Percentiles rank a stretch among this genome's conserved stretches.
phyloP scores from a whole-genome alignment of 1,140 invertebrate species.

The Gonioctena quinquepunctata region DNA sequence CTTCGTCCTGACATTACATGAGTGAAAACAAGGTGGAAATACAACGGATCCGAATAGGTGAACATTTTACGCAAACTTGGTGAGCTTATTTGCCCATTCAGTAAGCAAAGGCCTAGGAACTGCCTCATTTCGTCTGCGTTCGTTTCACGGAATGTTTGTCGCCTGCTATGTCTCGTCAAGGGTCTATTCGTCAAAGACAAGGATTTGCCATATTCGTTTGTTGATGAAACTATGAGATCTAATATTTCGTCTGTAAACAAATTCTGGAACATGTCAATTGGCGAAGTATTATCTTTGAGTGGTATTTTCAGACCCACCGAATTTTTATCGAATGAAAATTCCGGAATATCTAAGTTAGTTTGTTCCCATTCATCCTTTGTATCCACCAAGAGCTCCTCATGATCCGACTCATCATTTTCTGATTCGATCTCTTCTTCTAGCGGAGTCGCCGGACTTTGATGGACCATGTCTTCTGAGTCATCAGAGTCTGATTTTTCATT shows the following conservation, averaged over 20 bases:
- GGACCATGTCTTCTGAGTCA: too few species aligned
- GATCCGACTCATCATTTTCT: too few species aligned
- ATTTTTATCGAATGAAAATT: conserved; percentile 8
- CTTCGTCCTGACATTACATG: background rate
- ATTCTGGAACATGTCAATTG: background rate
- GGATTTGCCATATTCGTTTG: background rate
- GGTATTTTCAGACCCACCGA: too few species aligned
- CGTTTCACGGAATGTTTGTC: background rate
- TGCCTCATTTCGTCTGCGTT: conserved; percentile 1
- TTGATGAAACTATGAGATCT: background rate
- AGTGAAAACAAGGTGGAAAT: background rate
- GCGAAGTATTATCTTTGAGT: background rate
- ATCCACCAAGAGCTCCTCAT: too few species aligned
- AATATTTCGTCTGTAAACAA: background rate
- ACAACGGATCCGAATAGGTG: background rate
- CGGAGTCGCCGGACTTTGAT: too few species aligned
- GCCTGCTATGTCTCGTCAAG: background rate
- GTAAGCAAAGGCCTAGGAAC: conserved; percentile 2
- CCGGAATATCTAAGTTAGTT: background rate
- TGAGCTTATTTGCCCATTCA: background rate
- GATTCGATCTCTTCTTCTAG: too few species aligned
- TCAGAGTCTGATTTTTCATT: too few species aligned
- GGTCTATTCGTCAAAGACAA: background rate
- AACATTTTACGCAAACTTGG: background rate
- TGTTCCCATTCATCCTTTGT: background rate